Evolutionary conservation across 2,797 vertebrate genomes (phyloP).

Genomic region (Cynopterus sphinx): DNA sequence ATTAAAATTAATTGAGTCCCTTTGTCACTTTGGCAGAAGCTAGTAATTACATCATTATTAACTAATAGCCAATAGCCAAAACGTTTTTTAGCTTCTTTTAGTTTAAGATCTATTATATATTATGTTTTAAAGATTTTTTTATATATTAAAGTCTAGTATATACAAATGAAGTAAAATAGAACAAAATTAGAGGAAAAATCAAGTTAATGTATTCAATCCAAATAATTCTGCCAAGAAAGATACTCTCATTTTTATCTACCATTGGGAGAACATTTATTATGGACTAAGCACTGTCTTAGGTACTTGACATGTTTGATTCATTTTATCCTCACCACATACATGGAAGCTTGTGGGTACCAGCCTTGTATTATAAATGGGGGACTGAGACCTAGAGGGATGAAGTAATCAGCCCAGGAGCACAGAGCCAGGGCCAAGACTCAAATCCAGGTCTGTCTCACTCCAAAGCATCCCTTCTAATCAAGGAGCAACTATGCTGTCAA

Average conservation of each 20-base stretch:
- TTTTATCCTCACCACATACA: not conserved
- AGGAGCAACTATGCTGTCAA: not conserved
- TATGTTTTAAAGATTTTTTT: not conserved
- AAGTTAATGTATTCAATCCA: not conserved
- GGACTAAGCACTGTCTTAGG: not conserved
- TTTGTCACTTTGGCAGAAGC: conserved; percentile 20
- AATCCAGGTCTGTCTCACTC: not conserved
- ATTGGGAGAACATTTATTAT: not conserved
- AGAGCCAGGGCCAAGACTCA: not conserved
- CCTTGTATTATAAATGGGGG: not conserved
- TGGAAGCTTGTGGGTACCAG: not conserved
- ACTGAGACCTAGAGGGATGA: not conserved
- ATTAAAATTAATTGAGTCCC: conserved; percentile 64
- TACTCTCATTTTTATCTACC: not conserved
- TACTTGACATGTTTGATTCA: not conserved
- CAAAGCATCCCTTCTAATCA: not conserved
- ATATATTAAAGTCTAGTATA: not conserved
- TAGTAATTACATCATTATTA: conserved; percentile 57
- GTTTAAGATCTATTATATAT: conserved; percentile 28
- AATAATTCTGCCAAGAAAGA: not conserved
- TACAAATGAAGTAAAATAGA: not conserved
- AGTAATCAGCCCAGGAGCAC: not conserved
- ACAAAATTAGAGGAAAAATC: conserved; percentile 2
- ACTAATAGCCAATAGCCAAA: not conserved
- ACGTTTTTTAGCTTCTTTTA: not conserved